Evolutionary conservation across 2,888 invertebrate species (phyloP).

Genomic region (Crossocerus cetratus): DNA sequence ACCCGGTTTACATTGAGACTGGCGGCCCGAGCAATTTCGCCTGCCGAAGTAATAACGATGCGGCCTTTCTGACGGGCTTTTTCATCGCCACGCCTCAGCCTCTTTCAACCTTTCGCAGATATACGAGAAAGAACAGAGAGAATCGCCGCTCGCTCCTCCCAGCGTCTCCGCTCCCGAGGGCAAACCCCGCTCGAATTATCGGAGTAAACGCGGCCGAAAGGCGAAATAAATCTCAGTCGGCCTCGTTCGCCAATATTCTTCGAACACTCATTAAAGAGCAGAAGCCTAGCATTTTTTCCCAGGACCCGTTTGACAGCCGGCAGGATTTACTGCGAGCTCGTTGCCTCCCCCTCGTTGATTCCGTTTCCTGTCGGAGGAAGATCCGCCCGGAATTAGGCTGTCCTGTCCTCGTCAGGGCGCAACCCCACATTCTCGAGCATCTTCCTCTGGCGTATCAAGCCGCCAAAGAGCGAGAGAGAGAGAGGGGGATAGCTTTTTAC

Average conservation of each 20-base stretch:
- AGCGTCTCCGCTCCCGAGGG: no score
- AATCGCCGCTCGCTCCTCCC: not conserved
- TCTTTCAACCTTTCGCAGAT: not conserved
- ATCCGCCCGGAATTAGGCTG: no score
- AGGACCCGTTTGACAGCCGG: not conserved
- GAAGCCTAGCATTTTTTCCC: constrained; percentile 23
- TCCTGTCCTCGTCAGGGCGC: no score
- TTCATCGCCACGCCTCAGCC: not conserved
- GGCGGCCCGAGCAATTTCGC: constrained; percentile 11
- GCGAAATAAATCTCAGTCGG: constrained; percentile 29
- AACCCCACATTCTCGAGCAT: no score
- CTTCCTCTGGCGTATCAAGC: no score
- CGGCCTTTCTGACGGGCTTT: not conserved
- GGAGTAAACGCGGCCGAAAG: constrained; percentile 6
- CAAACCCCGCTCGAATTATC: not conserved
- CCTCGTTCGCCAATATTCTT: constrained; percentile 27
- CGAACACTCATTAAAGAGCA: constrained; percentile 35
- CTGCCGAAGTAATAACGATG: constrained; percentile 16
- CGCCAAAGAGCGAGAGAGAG: no score
- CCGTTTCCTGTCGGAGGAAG: constrained; percentile 1
- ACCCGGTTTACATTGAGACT: constrained; percentile 6
- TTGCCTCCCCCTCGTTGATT: constrained; percentile 16
- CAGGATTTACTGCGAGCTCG: constrained; percentile 37
- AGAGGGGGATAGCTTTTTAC: no score
- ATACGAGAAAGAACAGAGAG: not conserved